Evolutionary conservation across 2,888 invertebrate species (phyloP).

Genomic region (Carpatolechia fugitivella): DNA sequence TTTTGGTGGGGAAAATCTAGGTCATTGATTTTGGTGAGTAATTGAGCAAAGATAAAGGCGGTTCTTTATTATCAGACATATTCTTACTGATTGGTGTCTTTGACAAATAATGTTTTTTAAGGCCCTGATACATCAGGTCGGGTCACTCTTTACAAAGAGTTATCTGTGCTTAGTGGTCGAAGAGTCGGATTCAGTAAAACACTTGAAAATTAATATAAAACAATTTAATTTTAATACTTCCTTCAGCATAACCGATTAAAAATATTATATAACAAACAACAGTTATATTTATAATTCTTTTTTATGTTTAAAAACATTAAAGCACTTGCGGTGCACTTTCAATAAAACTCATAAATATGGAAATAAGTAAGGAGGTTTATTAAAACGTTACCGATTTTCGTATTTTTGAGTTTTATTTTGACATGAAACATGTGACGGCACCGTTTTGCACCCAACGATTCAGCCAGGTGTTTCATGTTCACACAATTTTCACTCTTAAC

Average conservation of each 20-base stretch:
- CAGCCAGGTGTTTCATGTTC: slow-evolving; percentile 43
- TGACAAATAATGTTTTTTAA: too few relatives aligned
- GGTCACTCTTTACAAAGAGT: too few relatives aligned
- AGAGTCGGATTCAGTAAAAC: background rate
- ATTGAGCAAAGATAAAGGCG: too few relatives aligned
- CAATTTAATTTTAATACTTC: slow-evolving; percentile 72
- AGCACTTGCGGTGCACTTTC: background rate
- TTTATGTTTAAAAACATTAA: background rate
- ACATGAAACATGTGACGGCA: slow-evolving; percentile 46
- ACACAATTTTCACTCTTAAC: too few relatives aligned
- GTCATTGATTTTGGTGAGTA: too few relatives aligned
- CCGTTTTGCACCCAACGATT: slow-evolving; percentile 27
- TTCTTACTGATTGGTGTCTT: too few relatives aligned
- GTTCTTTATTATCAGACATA: too few relatives aligned
- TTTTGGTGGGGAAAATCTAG: too few relatives aligned
- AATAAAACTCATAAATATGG: background rate
- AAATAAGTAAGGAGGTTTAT: too few relatives aligned
- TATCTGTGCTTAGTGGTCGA: too few relatives aligned
- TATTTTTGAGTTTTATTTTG: slow-evolving; percentile 3
- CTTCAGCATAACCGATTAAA: slow-evolving; percentile 43
- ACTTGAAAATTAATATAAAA: slow-evolving; percentile 47
- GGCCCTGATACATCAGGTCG: too few relatives aligned
- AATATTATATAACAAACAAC: slow-evolving; percentile 27
- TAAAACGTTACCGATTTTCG: background rate
- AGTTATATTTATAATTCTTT: background rate